Base-by-base conservation (phyloP, 2,113 vertebrate species). In the Azemiops feae region DNA sequence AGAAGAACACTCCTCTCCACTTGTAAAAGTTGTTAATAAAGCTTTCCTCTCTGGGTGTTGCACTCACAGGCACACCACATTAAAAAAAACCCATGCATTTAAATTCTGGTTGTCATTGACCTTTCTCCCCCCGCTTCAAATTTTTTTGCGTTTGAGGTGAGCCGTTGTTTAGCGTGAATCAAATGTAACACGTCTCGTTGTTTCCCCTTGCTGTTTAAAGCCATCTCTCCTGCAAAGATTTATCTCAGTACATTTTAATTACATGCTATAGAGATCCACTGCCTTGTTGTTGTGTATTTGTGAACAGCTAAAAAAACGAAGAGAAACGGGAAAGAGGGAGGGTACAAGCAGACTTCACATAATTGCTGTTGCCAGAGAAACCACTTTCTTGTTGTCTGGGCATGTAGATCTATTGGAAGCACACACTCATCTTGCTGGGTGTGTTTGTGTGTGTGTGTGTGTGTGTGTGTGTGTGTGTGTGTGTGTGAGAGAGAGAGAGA, bases 341-440 rank as follows among this genome's bases (percentile, higher is more conserved):
- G 94, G 89, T 54, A 93, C 95, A 88, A 85, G 95, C 95, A 96
- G 95, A 96, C 97, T 97, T 96, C 96, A 96, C 27, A 1, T 95
- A 96, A 96, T 96, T 97, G 94, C 94, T 95, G 97, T 98, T 98
- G 97, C 97, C 97, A 97, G 95, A 98, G 98, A 97, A 97, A 98
- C 97, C 96, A 93, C 86, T 97, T 97, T 96, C 95, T 93, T 97
- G 95, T 93, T 95, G 97, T 97, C 97, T 98, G 97, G 96, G 97
- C 96, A 97, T 97, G 97, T 97, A 95, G 91, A 95, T 96, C 95
- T 96, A 94, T 95, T 96, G 92, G 94, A 97, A 95, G 87, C 92
- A 94, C 94, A 94, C 39, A 89, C 92, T 97, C 96, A 95, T 95
- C 94, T 97, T 96, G 54, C 18, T 55, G 8, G 3, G 25, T 27